Conservation (phyloP, 2,888 invertebrate genomes). For the Drosophila meridionalis region DNA sequence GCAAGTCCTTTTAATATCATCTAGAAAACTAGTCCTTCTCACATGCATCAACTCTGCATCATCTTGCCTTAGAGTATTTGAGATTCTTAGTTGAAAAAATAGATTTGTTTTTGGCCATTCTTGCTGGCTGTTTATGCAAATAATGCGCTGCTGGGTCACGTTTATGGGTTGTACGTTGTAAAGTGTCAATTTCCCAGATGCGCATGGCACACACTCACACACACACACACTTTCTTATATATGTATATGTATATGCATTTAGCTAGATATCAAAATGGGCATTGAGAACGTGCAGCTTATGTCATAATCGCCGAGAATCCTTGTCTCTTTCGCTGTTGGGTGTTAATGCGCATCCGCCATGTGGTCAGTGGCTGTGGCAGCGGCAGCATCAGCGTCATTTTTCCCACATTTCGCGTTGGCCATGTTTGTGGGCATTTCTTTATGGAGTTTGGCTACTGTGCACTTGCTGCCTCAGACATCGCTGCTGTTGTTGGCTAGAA, state of each 20-base stretch:
- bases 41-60: neutral
- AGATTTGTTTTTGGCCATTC: slow-evolving; percentile 16
- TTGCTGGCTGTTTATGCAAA: slow-evolving; percentile 67
- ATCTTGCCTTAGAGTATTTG: slow-evolving; percentile 31
- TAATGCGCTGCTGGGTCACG: slow-evolving; percentile 71
- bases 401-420: slow-evolving; percentile 69
- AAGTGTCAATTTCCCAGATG: slow-evolving; percentile 80
- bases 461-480: slow-evolving; percentile 44
- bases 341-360: slow-evolving; percentile 65
- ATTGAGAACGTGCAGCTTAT: slow-evolving; percentile 76
- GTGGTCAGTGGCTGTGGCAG: slow-evolving; percentile 22
- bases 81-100: slow-evolving; percentile 13
- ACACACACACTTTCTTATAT: neutral
- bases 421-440: slow-evolving; percentile 72
- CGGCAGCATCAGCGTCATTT: slow-evolving; percentile 49
- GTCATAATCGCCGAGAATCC: slow-evolving; percentile 71
- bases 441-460: slow-evolving; percentile 66
- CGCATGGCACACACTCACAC: slow-evolving; percentile 34
- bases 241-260: neutral
- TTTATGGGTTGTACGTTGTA: slow-evolving; percentile 74
- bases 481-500: slow-evolving; percentile 50
- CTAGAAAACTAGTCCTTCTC: neutral
- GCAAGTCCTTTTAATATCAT: neutral
- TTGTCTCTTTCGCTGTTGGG: slow-evolving; percentile 46
- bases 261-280: slow-evolving; percentile 35